Evolutionary conservation across 2,113 vertebrate species (phyloP), one percentile per base, ranked within the genome.

Genomic region (Grammatotria lemairii): DNA sequence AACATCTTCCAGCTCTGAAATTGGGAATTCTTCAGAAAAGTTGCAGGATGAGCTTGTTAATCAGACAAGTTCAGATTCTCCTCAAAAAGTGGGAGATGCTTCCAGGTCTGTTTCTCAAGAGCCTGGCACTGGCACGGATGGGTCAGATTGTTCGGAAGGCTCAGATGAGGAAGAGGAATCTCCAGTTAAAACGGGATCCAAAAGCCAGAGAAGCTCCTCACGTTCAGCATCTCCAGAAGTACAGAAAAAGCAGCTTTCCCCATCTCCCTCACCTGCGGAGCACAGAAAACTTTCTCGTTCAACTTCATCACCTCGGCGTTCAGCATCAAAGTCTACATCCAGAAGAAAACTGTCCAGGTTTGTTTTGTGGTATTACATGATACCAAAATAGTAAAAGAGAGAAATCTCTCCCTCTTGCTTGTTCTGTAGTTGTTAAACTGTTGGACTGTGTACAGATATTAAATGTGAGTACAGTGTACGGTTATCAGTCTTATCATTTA

Each of bases 251-350:
- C 82, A 92, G 79, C 85, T 68, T 19, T 96, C 95, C 38, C 89
- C 88, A 86, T 95, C 95, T 3, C 85, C 8, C 51, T 96, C 96
- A 9, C 96, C 96, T 16, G 5, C 87, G 2, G 60, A 60, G 31
- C 54, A 10, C 6, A 88, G 84, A 42, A 96, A 96, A 79, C 94
- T 68, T 13, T 96, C 96, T 33, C 94, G 92, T 54, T 96, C 96
- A 65, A 80, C 81, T 73, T 95, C 95, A 31, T 93, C 95, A 6
- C 91, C 95, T 40, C 90, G 93, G 12, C 82, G 92, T 53, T 95
- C 95, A 11, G 83, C 85, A 28, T 95, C 96, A 4, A 97, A 96
- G 88, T 90, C 95, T 47, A 11, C 33, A 75, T 91, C 93, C 40
- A 91, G 83, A 60, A 95, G 80, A 84, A 96, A 95, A 90, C 84